Conservation (phyloP, 1,140 invertebrate species). For the Drosophila trapezifrons region DNA sequence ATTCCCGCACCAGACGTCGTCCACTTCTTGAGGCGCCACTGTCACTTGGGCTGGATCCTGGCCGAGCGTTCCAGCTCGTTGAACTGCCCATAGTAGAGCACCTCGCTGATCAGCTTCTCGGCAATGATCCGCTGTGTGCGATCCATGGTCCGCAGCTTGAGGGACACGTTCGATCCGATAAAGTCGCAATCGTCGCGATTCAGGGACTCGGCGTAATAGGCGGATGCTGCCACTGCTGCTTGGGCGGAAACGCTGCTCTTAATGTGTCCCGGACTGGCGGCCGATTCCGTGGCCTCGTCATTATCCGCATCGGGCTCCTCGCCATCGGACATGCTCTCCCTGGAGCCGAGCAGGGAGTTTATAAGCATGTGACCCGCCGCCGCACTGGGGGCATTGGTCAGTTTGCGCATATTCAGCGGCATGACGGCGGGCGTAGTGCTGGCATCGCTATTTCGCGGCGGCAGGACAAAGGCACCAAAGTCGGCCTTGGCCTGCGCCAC, state of each 20-base stretch:
- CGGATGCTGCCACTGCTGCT: conserved; percentile 59
- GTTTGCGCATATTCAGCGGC: conserved; percentile 77
- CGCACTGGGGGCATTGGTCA: conserved; percentile 49
- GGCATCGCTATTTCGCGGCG: conserved; percentile 50
- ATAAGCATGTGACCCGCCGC: conserved; percentile 72
- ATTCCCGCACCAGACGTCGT: conserved; percentile 8
- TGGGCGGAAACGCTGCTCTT: conserved; percentile 76
- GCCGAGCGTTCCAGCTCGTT: conserved; percentile 78
- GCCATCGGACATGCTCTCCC: conserved; percentile 76
- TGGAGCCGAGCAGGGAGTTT: conserved; percentile 66
- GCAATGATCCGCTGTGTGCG: conserved; percentile 84
- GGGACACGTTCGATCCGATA: conserved; percentile 83
- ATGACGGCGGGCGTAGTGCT: conserved; percentile 40
- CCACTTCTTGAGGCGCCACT: conserved; percentile 65
- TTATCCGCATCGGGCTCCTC: conserved; percentile 63
- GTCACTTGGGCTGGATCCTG: conserved; percentile 82
- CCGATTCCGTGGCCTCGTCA: conserved; percentile 72
- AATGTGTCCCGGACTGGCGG: conserved; percentile 66
- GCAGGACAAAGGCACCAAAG: conserved; percentile 69
- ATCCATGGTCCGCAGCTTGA: conserved; percentile 84
- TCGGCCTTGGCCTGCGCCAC: conserved; percentile 77
- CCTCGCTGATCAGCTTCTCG: conserved; percentile 84
- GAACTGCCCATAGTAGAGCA: conserved; percentile 84
- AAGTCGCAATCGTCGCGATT: conserved; percentile 78
- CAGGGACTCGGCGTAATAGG: conserved; percentile 74